phyloP scores from a whole-genome alignment of 1,140 invertebrate species.

The Microvelia longipes region DNA sequence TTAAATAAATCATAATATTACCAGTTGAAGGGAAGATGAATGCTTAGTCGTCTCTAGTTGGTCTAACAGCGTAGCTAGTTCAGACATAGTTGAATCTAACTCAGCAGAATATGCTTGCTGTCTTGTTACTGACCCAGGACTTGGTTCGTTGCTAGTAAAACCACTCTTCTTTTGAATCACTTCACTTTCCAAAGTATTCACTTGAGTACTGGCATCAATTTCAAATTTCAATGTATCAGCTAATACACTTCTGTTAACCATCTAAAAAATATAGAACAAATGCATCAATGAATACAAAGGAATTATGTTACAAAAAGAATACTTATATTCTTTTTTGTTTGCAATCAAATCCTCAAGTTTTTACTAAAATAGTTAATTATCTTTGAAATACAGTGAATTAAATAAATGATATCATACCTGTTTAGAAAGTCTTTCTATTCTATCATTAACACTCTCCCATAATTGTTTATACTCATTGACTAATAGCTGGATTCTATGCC shows the following conservation, averaged over 20 bases:
- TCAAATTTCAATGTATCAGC: constrained; percentile 60
- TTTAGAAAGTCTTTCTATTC: constrained; percentile 27
- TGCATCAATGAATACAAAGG: neutral
- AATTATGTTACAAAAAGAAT: too few relatives aligned
- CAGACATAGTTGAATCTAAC: neutral
- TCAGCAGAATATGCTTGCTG: neutral
- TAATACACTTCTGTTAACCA: constrained; percentile 43
- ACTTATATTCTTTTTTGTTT: too few relatives aligned
- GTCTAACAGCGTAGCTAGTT: neutral
- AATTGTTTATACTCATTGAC: constrained; percentile 50
- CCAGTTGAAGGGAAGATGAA: neutral
- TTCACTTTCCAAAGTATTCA: constrained; percentile 44
- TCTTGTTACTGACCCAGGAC: neutral
- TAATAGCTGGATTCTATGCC: constrained; percentile 39
- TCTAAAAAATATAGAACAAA: constrained; percentile 20
- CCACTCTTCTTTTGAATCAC: neutral
- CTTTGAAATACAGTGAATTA: too few relatives aligned
- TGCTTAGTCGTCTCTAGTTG: neutral
- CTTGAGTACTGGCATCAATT: constrained; percentile 56
- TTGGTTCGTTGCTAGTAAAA: neutral
- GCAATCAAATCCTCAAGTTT: too few relatives aligned
- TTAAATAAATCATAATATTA: too few relatives aligned
- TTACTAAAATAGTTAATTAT: too few relatives aligned
- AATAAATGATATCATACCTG: too few relatives aligned
- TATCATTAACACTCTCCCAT: constrained; percentile 42